Evolutionary conservation across 2,888 invertebrate genomes (phyloP), one percentile per base, ranked within the genome.

Genomic region (Melieria omissa): DNA sequence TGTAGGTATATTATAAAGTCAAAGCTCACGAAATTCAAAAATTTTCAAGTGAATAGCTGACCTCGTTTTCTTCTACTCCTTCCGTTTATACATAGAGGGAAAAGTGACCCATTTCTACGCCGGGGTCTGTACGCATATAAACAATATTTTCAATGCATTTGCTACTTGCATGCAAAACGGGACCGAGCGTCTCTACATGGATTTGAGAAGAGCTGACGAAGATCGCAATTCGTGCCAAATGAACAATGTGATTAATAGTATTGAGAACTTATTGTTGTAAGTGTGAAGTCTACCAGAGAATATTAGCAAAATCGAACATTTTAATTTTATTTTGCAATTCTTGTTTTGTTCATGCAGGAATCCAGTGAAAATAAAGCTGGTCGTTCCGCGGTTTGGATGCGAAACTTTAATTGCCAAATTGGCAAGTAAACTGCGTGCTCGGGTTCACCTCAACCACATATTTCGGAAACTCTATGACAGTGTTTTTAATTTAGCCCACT

Each of bases 91-190:
- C 41, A 7, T 49, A 77, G 78, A 73, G 52, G 73, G 74, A 1
- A 73, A 74, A 75, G 66, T 75, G 45, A 76, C 74, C 41, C 76
- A 74, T 71, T 69, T 78, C 6, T 78, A 78, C 65, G 75, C 72
- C 41, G 78, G 78, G 29, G 74, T 73, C 41, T 75, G 73, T 69
- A 4, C 74, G 75, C 45, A 61, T 77, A 16, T 73, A 75, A 2
- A 46, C 68, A 10, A 73, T 77, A 44, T 9, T 76, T 60, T 70
- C 75, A 60, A 74, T 54, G 58, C 67, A 45, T 76, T 74, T 71
- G 71, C 70, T 5, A 45, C 74, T 44, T 77, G 76, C 74, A 52
- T 76, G 46, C 1, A 10, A 4, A 12, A 55, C 54, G 77, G 76
- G 8, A 75, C 76, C 45, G 69, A 71, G 4, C 69, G 76, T 9